Percentiles rank a stretch among this genome's conserved stretches.
phyloP scores from a whole-genome alignment of 2,888 invertebrate genomes.

The Sesia bembeciformis region DNA sequence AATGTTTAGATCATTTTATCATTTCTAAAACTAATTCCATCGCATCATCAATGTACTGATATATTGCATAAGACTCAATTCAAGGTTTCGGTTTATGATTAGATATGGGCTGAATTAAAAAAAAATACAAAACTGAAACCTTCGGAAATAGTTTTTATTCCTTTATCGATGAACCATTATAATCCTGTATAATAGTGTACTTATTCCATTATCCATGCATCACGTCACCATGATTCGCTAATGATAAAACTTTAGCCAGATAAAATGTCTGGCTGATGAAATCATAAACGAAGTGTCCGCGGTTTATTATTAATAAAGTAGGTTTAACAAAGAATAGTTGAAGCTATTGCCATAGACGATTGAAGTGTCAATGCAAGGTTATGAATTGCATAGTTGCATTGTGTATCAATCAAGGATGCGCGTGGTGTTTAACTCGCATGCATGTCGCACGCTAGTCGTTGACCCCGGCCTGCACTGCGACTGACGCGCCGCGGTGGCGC shows the following conservation, averaged over 20 bases:
- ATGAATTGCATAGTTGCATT: constrained; percentile 13
- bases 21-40: no score
- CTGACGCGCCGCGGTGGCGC: background rate
- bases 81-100: no score
- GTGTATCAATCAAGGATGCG: constrained; percentile 6
- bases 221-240: no score
- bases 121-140: no score
- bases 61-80: no score
- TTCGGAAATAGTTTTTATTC: no score
- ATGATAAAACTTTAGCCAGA: background rate
- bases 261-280: background rate
- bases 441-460: constrained; percentile 15
- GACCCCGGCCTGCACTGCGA: constrained; percentile 8
- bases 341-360: constrained; percentile 2
- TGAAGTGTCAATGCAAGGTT: constrained; percentile 18
- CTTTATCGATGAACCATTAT: no score
- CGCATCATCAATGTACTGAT: no score
- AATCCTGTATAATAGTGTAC: no score
- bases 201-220: no score
- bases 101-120: no score
- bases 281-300: background rate
- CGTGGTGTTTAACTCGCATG: background rate
- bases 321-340: background rate
- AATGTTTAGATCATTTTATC: no score
- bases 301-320: background rate